Conservation (phyloP, 37 sponge, comb jelly and placozoan species). For the Crambe crambe region DNA sequence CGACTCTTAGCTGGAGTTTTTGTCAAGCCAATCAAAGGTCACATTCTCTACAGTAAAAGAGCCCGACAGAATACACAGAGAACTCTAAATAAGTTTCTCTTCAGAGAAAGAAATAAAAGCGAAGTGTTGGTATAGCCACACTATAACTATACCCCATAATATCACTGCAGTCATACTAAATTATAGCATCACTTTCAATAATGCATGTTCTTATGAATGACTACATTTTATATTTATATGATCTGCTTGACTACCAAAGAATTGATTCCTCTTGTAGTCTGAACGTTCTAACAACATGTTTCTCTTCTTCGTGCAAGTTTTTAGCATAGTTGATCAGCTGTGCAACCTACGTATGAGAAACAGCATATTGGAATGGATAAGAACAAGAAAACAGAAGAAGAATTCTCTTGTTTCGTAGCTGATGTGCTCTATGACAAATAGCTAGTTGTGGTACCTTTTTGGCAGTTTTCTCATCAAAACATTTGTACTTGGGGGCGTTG, state of each 20-base stretch:
- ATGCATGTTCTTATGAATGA: too few relatives aligned
- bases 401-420: background rate
- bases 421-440: background rate
- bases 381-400: too few relatives aligned
- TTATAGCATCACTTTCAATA: too few relatives aligned
- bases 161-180: too few relatives aligned
- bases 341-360: slow-evolving; percentile 37
- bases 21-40: background rate
- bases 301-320: slow-evolving; percentile 79
- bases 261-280: slow-evolving; percentile 49
- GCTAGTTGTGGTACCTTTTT: slow-evolving; percentile 28
- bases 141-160: too few relatives aligned
- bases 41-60: too few relatives aligned
- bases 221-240: too few relatives aligned
- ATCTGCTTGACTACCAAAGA: slow-evolving; percentile 36
- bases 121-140: too few relatives aligned
- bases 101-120: too few relatives aligned
- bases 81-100: too few relatives aligned
- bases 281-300: slow-evolving; percentile 62
- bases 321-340: slow-evolving; percentile 90
- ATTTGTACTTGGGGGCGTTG: slow-evolving; percentile 45
- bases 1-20: slow-evolving; percentile 18
- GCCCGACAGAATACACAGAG: too few relatives aligned
- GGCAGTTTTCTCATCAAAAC: slow-evolving; percentile 49
- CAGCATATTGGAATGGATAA: background rate